Percentiles rank a stretch among this genome's conserved stretches.
phyloP scores from a whole-genome alignment of 2,113 vertebrate genomes.

The Mormyrus iriodes region DNA sequence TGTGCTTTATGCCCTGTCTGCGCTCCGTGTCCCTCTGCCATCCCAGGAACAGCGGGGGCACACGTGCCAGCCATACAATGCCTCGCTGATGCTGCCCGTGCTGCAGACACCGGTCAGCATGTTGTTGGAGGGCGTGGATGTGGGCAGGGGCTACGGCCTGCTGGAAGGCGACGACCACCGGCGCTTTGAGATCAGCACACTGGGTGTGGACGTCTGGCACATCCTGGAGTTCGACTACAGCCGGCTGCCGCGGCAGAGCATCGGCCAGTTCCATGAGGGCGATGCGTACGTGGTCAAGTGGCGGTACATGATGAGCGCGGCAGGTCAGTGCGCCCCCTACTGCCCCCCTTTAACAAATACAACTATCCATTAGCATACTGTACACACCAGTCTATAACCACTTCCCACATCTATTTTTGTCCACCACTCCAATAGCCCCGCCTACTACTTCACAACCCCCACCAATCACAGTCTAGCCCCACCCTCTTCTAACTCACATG shows the following conservation, averaged over 20 bases:
- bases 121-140: constrained; percentile 76
- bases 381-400: not conserved
- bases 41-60: constrained; percentile 66
- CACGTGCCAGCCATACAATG: constrained; percentile 72
- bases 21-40: not conserved
- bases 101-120: constrained; percentile 67
- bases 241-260: constrained; percentile 87
- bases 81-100: constrained; percentile 74
- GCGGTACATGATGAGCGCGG: constrained; percentile 88
- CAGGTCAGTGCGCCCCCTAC: constrained; percentile 66
- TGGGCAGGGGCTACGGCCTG: constrained; percentile 81
- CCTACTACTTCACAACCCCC: not conserved
- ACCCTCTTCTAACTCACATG: too few relatives aligned
- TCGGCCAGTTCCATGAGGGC: constrained; percentile 96
- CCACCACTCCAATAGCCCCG: not conserved
- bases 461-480: not conserved
- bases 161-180: constrained; percentile 79
- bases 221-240: constrained; percentile 97
- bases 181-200: constrained; percentile 75
- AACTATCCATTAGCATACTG: not conserved
- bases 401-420: not conserved
- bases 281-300: constrained; percentile 97
- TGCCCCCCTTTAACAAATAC: not conserved
- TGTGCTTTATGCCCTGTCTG: not conserved
- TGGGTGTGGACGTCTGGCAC: constrained; percentile 90